Conservation (phyloP, 2,888 invertebrate genomes). For the Nemotelus nigrinus region DNA sequence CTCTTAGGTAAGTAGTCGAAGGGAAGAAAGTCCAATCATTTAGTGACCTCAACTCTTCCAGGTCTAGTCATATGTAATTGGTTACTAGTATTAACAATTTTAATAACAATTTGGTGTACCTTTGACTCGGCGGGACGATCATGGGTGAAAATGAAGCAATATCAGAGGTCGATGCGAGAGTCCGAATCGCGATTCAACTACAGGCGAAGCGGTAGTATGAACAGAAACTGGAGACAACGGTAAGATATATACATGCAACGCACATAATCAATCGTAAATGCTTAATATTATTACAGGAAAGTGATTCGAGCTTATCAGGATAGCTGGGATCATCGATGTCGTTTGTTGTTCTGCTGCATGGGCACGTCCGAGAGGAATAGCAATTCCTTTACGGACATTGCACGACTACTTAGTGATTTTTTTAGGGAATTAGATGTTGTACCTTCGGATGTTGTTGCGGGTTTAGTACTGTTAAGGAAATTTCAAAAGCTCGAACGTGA, state of each 20-base stretch:
- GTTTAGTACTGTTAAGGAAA: conserved; percentile 80
- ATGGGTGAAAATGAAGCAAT: conserved; percentile 91
- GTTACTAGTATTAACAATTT: conserved; percentile 76
- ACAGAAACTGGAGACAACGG: conserved; percentile 87
- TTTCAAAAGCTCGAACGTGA: conserved; percentile 83
- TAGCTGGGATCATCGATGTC: conserved; percentile 86
- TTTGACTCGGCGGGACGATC: conserved; percentile 88
- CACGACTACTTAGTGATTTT: conserved; percentile 83
- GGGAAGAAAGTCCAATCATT: neutral
- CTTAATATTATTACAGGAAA: conserved; percentile 70
- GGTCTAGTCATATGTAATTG: conserved; percentile 83
- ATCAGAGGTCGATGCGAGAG: conserved; percentile 82
- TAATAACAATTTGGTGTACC: conserved; percentile 85
- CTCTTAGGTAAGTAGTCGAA: conserved; percentile 72
- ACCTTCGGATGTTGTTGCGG: conserved; percentile 87
- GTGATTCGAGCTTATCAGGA: conserved; percentile 87
- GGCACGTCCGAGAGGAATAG: conserved; percentile 78
- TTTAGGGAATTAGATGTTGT: conserved; percentile 89
- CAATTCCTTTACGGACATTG: conserved; percentile 87
- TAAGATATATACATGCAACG: conserved; percentile 56
- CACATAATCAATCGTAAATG: neutral
- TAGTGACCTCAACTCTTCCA: conserved; percentile 57
- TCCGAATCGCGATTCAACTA: conserved; percentile 80
- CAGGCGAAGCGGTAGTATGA: conserved; percentile 78
- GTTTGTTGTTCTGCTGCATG: conserved; percentile 84